Conservation (phyloP, 1,140 invertebrate genomes). For the Scaptomyza graminum region DNA sequence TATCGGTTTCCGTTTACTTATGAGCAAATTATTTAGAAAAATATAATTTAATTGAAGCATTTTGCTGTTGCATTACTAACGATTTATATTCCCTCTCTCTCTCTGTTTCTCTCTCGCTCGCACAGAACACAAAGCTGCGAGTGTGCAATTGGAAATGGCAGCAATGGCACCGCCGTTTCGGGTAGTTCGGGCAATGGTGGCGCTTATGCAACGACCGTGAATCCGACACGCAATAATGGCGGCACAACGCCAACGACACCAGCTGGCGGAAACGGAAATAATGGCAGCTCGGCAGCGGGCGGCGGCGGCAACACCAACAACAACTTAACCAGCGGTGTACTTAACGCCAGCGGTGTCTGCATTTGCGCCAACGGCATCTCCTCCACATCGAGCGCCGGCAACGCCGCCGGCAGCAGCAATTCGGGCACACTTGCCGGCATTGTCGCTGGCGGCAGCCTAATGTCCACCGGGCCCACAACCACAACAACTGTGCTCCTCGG, state of each 20-base stretch:
- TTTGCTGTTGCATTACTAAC: slow-evolving; percentile 59
- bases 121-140: slow-evolving; percentile 82
- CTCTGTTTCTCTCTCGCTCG: background rate
- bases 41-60: slow-evolving; percentile 38
- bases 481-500: slow-evolving; percentile 79
- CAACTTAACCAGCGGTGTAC: slow-evolving; percentile 20
- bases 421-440: slow-evolving; percentile 68
- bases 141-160: slow-evolving; percentile 84
- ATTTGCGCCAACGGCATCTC: slow-evolving; percentile 44
- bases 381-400: slow-evolving; percentile 15
- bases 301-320: slow-evolving; percentile 38
- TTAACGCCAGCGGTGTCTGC: slow-evolving; percentile 46
- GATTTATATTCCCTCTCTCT: slow-evolving; percentile 18
- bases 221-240: slow-evolving; percentile 80
- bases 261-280: slow-evolving; percentile 72
- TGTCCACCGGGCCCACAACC: slow-evolving; percentile 82
- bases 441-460: slow-evolving; percentile 72
- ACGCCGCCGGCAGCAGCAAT: slow-evolving; percentile 27
- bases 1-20: too few relatives aligned
- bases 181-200: slow-evolving; percentile 52
- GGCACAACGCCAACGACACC: slow-evolving; percentile 81
- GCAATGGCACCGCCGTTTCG: slow-evolving; percentile 85
- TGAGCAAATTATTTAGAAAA: too few relatives aligned
- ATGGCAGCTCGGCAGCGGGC: slow-evolving; percentile 57
- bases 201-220: slow-evolving; percentile 81